Evolutionary conservation across 2,113 vertebrate species (phyloP).

Genomic region (Emydura subglobosa): DNA sequence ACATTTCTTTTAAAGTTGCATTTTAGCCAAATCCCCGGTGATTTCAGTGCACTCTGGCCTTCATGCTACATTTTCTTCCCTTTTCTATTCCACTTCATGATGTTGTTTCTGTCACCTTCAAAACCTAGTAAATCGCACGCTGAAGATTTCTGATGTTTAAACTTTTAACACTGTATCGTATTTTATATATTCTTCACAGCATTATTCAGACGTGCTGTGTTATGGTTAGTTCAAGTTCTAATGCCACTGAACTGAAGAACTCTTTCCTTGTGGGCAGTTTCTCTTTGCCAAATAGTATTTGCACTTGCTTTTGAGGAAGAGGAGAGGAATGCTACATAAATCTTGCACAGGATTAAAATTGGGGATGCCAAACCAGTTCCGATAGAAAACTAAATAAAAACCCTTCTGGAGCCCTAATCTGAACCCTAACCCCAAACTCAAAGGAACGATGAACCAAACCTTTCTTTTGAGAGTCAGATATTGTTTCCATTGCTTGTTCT

Average conservation of each 20-base stretch:
- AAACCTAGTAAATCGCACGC: constrained; percentile 26
- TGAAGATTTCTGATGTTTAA: constrained; percentile 53
- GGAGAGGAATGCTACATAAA: constrained; percentile 59
- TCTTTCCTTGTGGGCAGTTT: constrained; percentile 42
- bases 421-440: neutral
- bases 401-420: neutral
- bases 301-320: constrained; percentile 54
- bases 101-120: constrained; percentile 72
- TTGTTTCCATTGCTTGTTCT: neutral
- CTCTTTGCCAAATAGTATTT: constrained; percentile 55
- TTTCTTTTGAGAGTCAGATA: neutral
- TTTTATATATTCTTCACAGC: constrained; percentile 9
- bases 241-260: constrained; percentile 23
- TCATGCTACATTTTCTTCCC: neutral
- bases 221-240: constrained; percentile 54
- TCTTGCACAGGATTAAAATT: constrained; percentile 24
- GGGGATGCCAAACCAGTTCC: neutral
- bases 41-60: neutral
- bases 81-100: constrained; percentile 54
- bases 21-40: neutral
- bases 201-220: constrained; percentile 61
- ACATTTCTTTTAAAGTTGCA: neutral
- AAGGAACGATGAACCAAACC: fast-evolving
- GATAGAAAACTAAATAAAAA: neutral
- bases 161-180: constrained; percentile 7